These are phyloP conservation scores for Cyanoderma ruficeps DNA, from an alignment of 2,113 vertebrate species.

Conservation along the genomic window DNA sequence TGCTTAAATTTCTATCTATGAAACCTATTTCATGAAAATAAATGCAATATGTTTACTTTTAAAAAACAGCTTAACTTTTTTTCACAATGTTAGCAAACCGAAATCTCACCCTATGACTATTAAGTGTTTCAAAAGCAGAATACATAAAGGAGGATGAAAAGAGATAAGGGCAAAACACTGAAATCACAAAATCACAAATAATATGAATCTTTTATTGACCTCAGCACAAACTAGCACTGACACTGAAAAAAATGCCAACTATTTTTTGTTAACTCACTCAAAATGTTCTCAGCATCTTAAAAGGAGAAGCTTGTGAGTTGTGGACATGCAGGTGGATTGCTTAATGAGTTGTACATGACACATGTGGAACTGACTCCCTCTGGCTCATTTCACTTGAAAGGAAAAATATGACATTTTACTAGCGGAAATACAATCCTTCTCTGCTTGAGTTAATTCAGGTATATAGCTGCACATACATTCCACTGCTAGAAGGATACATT, in stretches of 20 bases:
- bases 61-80: background rate
- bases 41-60: background rate
- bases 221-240: background rate
- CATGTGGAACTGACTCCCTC: background rate
- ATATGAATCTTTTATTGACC: background rate
- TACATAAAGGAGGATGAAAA: background rate
- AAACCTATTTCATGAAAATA: background rate
- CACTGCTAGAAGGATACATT: background rate
- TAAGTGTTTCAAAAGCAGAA: background rate
- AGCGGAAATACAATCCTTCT: background rate
- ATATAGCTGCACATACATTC: fast-evolving
- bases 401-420: background rate
- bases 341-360: background rate
- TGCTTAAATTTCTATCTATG: background rate
- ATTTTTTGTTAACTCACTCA: background rate
- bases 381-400: background rate
- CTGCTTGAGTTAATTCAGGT: background rate
- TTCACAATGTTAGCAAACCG: background rate
- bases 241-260: background rate
- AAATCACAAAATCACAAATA: background rate
- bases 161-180: background rate
- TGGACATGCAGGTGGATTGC: background rate
- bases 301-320: background rate
- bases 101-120: background rate
- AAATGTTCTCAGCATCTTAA: background rate